Conservation (phyloP, 2,797 vertebrate species). For the Anableps anableps region DNA sequence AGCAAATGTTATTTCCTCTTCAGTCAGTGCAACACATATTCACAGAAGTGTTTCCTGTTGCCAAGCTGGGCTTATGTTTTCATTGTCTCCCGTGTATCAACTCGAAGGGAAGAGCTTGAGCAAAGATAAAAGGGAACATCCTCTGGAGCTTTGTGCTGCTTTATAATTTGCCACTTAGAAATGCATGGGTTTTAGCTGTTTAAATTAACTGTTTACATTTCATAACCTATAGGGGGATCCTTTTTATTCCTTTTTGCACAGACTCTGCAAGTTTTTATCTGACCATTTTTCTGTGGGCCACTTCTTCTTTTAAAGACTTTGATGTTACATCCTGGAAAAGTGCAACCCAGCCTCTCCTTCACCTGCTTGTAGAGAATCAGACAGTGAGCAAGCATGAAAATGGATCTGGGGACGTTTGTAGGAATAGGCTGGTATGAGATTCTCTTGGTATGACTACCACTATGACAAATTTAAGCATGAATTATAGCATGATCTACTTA, state of each 20-base stretch:
- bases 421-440: not conserved
- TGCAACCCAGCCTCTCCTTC: not conserved
- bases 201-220: conserved; percentile 44
- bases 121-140: conserved; percentile 69
- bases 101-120: conserved; percentile 60
- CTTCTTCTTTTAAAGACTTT: not conserved
- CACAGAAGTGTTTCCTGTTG: conserved; percentile 66
- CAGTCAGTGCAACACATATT: conserved; percentile 36
- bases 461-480: not conserved
- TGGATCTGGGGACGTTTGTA: conserved; percentile 30
- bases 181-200: conserved; percentile 62
- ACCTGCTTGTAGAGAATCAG: conserved; percentile 2
- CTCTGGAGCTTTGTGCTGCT: conserved; percentile 66
- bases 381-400: conserved; percentile 24
- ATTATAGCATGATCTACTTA: not conserved
- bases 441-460: not conserved
- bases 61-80: conserved; percentile 63
- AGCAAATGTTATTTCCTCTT: conserved; percentile 43
- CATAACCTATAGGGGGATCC: conserved; percentile 35
- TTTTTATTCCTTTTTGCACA: conserved; percentile 26
- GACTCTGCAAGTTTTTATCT: not conserved
- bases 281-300: not conserved
- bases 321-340: conserved; percentile 2
- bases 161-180: conserved; percentile 62
- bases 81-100: conserved; percentile 65